A percentile compares a stretch with the other conserved stretches of the same genome.
Conservation (phyloP, 2,797 vertebrate genomes). For the Myotis findleyi region DNA sequence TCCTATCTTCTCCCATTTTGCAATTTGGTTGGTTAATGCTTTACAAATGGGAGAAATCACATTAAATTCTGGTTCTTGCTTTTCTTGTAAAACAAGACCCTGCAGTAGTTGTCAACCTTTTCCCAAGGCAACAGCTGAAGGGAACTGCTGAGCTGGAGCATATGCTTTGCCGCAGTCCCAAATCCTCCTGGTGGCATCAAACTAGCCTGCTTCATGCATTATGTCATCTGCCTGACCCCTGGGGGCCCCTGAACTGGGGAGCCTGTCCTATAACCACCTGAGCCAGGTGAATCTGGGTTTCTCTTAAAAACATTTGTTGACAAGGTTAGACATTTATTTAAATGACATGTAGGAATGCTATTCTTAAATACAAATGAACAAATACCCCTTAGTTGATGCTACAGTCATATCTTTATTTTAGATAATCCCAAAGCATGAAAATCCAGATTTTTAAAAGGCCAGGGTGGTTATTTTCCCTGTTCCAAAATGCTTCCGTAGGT, state of each 20-base stretch:
- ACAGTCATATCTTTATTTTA: not conserved
- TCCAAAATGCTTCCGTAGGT: slow-evolving; percentile 12
- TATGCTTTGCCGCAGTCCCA: not conserved
- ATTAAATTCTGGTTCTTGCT: slow-evolving; percentile 6
- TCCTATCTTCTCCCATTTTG: not conserved
- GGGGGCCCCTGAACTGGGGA: not conserved
- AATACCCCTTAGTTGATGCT: not conserved
- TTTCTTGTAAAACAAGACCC: slow-evolving; percentile 28
- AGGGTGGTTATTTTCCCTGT: not conserved
- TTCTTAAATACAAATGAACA: not conserved
- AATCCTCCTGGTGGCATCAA: not conserved
- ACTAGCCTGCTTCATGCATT: not conserved
- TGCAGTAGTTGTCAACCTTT: not conserved
- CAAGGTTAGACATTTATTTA: not conserved
- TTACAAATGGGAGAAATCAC: not conserved
- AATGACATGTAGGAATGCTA: not conserved
- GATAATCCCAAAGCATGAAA: not conserved
- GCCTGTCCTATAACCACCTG: not conserved
- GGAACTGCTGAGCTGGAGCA: not conserved
- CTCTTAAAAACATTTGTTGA: not conserved
- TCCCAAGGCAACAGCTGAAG: not conserved
- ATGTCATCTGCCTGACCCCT: not conserved
- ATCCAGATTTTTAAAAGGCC: not conserved
- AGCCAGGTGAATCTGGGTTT: not conserved
- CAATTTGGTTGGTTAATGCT: slow-evolving; percentile 14